Conservation (phyloP, 2,113 vertebrate species). For the Oryctolagus cuniculus region mOryCun1.1 NC_091438.1:107307501-107308000, state of each 20-base stretch:
- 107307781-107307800: not conserved
- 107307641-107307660: not conserved
- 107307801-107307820: not conserved
- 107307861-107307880: not conserved
- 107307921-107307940: not conserved
- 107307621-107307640: not conserved
- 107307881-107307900: not conserved
- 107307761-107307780: not conserved
- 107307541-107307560: not conserved
- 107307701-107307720: not conserved
- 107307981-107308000: no score
- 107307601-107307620: not conserved
- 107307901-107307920: not conserved
- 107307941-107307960: no score
- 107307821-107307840: not conserved
- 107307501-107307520: not conserved
- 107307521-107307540: not conserved
- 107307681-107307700: not conserved
- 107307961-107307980: no score
- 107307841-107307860: not conserved
- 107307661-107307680: not conserved
- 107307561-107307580: not conserved
- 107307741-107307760: conserved; percentile 13
- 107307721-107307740: not conserved
- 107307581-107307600: not conserved